These are phyloP conservation scores for Pandemis heparana DNA, from an alignment of 2,888 invertebrate genomes.

Conservation along the genomic window DNA sequence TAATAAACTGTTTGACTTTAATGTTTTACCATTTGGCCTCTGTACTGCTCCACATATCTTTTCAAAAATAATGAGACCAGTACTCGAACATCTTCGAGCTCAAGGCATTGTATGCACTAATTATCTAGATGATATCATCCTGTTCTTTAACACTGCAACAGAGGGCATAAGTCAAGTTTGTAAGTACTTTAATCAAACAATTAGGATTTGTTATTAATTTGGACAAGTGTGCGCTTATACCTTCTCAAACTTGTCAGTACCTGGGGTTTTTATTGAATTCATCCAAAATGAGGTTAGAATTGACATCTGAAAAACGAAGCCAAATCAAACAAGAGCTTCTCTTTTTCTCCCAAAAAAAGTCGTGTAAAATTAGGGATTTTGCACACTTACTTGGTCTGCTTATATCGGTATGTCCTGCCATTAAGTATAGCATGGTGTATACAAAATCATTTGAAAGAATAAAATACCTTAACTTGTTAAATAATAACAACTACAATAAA, in stretches of 20 bases:
- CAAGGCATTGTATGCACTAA: not conserved
- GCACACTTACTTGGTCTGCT: constrained; percentile 7
- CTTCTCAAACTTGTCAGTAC: constrained; percentile 2
- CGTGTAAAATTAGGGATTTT: constrained; percentile 15
- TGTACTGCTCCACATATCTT: not conserved
- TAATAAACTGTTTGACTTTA: not conserved
- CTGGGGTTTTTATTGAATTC: constrained; percentile 1
- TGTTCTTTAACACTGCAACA: not conserved
- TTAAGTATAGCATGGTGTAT: constrained; percentile 10
- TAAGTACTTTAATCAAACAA: not conserved
- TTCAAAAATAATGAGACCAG: constrained; percentile 5
- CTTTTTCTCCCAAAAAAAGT: not conserved
- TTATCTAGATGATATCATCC: not conserved
- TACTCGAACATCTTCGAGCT: not conserved
- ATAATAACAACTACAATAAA: constrained; percentile 5
- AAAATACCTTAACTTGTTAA: not conserved
- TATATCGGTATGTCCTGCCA: not conserved
- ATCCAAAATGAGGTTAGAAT: not conserved
- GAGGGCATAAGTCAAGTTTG: not conserved
- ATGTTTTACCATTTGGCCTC: constrained; percentile 2
- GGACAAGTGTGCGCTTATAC: constrained; percentile 4
- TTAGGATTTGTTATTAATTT: constrained; percentile 4
- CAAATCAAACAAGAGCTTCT: not conserved
- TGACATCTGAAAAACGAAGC: not conserved
- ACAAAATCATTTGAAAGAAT: constrained; percentile 10